Conservation (phyloP, 2,113 vertebrate species). For the Lophochroa leadbeateri region DNA sequence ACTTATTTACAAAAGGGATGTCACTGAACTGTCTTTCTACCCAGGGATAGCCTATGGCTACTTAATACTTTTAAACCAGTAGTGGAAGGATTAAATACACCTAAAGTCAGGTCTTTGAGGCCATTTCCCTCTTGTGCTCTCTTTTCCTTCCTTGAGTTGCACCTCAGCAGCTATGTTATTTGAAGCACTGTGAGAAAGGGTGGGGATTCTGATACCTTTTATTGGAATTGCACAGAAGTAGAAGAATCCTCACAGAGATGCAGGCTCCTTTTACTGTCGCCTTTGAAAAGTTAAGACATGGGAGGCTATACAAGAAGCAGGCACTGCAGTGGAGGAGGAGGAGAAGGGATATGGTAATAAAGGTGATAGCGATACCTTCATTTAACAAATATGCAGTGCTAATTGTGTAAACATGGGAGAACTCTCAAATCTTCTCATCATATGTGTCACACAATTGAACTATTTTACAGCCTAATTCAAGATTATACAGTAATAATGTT, state of each 20-base stretch:
- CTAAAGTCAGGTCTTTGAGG: constrained; percentile 62
- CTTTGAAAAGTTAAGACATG: constrained; percentile 59
- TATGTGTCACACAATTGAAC: constrained; percentile 70
- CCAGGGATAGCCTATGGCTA: constrained; percentile 79
- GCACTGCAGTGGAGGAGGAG: constrained; percentile 36
- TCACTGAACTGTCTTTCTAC: constrained; percentile 76
- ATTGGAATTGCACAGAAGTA: constrained; percentile 20
- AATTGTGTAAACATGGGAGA: constrained; percentile 78
- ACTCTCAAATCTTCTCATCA: constrained; percentile 72
- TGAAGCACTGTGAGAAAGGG: constrained; percentile 47
- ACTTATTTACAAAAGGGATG: constrained; percentile 81
- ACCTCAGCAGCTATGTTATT: constrained; percentile 60
- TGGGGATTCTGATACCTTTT: constrained; percentile 52
- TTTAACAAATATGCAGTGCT: constrained; percentile 74
- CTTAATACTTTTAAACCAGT: constrained; percentile 78
- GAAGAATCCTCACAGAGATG: constrained; percentile 42
- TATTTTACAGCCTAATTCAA: constrained; percentile 72
- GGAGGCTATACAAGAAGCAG: constrained; percentile 39
- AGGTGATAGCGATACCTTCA: constrained; percentile 71
- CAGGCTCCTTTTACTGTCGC: constrained; percentile 47
- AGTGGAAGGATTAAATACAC: constrained; percentile 68
- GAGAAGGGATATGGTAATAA: constrained; percentile 66
- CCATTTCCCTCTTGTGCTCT: constrained; percentile 60
- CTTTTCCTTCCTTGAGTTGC: constrained; percentile 58
- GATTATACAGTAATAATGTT: constrained; percentile 76